These are phyloP conservation scores for Ophraella communa DNA, from an alignment of 2,888 invertebrate species.

Conservation along the genomic window DNA sequence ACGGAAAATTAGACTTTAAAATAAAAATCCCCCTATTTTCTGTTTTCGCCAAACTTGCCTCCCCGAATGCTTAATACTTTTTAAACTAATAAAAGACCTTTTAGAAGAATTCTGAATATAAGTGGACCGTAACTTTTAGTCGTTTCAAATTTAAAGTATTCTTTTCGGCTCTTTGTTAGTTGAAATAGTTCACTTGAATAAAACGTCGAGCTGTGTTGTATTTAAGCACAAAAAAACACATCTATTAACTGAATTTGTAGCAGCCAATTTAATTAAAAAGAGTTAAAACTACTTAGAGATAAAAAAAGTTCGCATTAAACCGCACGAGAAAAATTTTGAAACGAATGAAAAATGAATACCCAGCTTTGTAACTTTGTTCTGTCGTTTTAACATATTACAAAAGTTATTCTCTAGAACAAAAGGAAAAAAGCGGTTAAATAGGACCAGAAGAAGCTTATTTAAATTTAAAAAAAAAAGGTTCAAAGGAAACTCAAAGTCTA, in stretches of 20 bases:
- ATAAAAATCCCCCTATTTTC: constrained; percentile 9
- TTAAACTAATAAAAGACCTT: constrained; percentile 14
- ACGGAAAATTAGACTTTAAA: constrained; percentile 11
- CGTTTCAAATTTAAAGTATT: neutral
- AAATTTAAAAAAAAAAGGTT: too few relatives aligned
- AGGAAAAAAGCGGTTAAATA: too few relatives aligned
- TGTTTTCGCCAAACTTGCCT: constrained; percentile 4
- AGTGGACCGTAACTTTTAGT: constrained; percentile 6
- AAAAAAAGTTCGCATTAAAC: neutral
- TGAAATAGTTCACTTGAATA: neutral
- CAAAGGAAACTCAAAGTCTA: too few relatives aligned
- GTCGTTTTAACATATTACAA: too few relatives aligned
- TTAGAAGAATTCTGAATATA: neutral
- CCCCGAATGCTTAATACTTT: constrained; percentile 3
- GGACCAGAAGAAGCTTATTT: too few relatives aligned
- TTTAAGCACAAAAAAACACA: neutral
- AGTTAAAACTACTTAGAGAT: neutral
- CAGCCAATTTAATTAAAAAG: neutral
- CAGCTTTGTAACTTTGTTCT: too few relatives aligned
- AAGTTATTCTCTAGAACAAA: too few relatives aligned
- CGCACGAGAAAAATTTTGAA: neutral
- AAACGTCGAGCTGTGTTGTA: neutral
- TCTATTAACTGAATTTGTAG: neutral
- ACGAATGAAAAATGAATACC: too few relatives aligned
- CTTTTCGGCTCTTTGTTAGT: neutral